Conservation (phyloP, 2,797 vertebrate genomes). For the Peromyscus melanophrys region DNA sequence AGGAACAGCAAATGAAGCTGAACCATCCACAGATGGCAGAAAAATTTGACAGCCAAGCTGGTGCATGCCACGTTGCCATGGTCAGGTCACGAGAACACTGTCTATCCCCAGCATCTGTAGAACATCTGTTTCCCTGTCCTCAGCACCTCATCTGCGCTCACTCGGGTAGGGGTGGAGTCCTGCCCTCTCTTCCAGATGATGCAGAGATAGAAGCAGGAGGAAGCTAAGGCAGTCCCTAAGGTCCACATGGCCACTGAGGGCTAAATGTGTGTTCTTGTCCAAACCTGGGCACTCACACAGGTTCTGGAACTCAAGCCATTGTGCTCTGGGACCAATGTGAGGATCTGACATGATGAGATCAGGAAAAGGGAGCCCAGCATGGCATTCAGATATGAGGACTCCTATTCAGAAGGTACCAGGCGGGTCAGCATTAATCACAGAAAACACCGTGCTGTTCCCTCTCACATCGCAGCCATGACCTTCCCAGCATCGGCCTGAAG, state of each 20-base stretch:
- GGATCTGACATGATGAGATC: neutral
- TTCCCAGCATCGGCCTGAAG: neutral
- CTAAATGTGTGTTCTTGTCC: neutral
- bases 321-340: neutral
- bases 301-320: neutral
- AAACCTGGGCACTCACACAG: neutral
- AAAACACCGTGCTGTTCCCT: neutral
- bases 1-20: neutral
- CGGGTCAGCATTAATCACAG: neutral
- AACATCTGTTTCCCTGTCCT: neutral
- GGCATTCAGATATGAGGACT: neutral
- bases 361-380: neutral
- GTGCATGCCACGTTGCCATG: too few species aligned
- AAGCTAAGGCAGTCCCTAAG: neutral
- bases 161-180: neutral
- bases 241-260: neutral
- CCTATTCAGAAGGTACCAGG: too few species aligned
- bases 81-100: neutral
- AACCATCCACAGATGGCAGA: neutral
- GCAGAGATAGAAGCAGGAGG: neutral
- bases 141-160: neutral
- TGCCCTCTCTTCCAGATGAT: neutral
- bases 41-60: neutral
- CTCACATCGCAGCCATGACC: neutral
- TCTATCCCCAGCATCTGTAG: neutral